A percentile compares a stretch with the other conserved stretches of the same genome.
phyloP scores from a whole-genome alignment of 2,888 invertebrate genomes.

The Alcis repandata region DNA sequence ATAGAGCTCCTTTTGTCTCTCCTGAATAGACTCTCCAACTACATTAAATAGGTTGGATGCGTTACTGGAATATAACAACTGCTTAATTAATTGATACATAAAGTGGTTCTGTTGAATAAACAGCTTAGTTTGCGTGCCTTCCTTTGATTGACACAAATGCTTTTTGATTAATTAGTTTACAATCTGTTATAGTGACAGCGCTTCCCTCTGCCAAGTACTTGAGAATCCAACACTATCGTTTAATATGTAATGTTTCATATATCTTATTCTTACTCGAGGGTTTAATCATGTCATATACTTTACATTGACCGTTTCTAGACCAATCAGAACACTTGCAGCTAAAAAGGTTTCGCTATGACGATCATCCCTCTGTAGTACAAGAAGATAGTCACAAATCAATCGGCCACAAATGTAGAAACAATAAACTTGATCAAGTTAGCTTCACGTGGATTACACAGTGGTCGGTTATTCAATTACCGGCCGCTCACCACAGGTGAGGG shows the following conservation, averaged over 20 bases:
- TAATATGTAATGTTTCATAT: too few species aligned
- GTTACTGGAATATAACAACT: conserved; percentile 24
- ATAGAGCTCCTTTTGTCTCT: conserved; percentile 47
- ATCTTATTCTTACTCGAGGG: too few species aligned
- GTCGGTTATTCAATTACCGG: conserved; percentile 25
- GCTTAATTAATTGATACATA: conserved; percentile 28
- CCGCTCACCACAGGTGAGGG: conserved; percentile 13
- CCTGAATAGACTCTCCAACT: conserved; percentile 42
- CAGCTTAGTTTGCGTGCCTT: conserved; percentile 23
- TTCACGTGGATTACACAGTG: conserved; percentile 19
- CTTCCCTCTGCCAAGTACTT: not conserved
- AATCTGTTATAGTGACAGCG: conserved; percentile 10
- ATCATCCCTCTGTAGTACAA: not conserved
- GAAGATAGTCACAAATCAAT: conserved; percentile 2
- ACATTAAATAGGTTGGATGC: conserved; percentile 30
- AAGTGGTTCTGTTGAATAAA: conserved; percentile 24
- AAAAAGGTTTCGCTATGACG: not conserved
- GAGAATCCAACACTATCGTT: not conserved
- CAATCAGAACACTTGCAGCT: not conserved
- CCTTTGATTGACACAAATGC: conserved; percentile 24
- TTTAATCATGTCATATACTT: not conserved
- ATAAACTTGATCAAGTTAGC: conserved; percentile 14
- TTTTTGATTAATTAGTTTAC: conserved; percentile 21
- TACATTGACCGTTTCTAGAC: not conserved
- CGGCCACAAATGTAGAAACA: not conserved